These are phyloP conservation scores for Alosa alosa DNA, from an alignment of 2,113 vertebrate genomes.

Conservation along the genomic window DNA sequence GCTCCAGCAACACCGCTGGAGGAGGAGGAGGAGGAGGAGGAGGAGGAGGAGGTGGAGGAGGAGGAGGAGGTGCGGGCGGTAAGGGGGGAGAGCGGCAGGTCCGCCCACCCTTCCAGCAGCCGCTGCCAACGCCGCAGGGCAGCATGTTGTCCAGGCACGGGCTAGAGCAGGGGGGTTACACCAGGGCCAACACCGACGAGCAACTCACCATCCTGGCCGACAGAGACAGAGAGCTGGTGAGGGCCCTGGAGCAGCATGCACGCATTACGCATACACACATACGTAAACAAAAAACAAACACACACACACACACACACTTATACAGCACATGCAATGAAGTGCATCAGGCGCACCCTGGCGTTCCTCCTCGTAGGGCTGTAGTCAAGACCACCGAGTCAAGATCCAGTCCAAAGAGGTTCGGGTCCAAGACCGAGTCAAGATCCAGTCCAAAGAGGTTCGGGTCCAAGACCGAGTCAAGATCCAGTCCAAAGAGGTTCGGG, in stretches of 20 bases:
- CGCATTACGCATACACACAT: too few species aligned
- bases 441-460: too few species aligned
- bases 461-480: too few species aligned
- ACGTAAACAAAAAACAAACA: neutral
- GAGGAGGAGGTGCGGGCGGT: neutral
- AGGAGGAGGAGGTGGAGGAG: too few species aligned
- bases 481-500: too few species aligned
- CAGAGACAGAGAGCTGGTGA: slow-evolving; percentile 71
- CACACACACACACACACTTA: neutral
- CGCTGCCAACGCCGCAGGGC: neutral
- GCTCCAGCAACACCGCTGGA: neutral
- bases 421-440: too few species aligned
- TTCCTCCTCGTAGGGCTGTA: neutral
- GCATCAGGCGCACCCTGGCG: neutral
- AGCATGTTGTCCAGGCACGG: neutral
- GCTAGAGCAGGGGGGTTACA: slow-evolving; percentile 64
- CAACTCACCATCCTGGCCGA: slow-evolving; percentile 58
- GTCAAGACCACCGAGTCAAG: too few species aligned
- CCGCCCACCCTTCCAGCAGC: slow-evolving; percentile 53
- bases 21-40: neutral
- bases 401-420: too few species aligned
- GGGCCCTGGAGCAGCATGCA: slow-evolving; percentile 20
- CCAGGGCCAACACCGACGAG: slow-evolving; percentile 58
- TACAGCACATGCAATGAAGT: neutral
- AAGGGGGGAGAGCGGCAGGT: slow-evolving; percentile 71